Base-by-base conservation (phyloP, 2,113 vertebrate genomes). In the Eptatretus burgeri region DNA sequence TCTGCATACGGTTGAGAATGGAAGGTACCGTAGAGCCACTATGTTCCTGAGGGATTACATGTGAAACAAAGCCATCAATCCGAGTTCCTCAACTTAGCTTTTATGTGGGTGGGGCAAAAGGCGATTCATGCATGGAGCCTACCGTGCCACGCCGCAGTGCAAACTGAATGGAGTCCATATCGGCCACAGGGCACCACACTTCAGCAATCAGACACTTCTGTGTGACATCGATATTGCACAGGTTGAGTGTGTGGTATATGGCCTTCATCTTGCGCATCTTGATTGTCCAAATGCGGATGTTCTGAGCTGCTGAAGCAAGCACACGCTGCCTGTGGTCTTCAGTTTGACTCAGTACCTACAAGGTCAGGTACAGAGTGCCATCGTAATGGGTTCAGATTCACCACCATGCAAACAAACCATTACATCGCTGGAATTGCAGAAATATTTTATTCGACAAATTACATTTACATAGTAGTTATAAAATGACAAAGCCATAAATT, bases 211-310 rank as follows among this genome's bases (percentile, higher is more conserved):
- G 76, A 73, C 91, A 98, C 73, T 98, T 96, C 78, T 98, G 91
- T 0, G 91, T 98, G 69, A 98, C 89, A 0, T 98, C 91, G 1
- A 98, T 96, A 71, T 98, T 98, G 75, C 91, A 98, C 64, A 94
- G 80, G 71, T 96, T 98, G 65, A 98, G 78, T 14, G 89, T 98
- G 67, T 98, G 91, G 77, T 96, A 98, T 73, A 98, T 85, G 12
- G 91, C 89, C 77, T 98, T 98, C 91, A 98, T 98, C 77, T 98
- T 98, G 66, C 88, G 71, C 62, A 98, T 89, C 64, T 95, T 98
- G 74, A 98, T 93, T 75, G 94, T 87, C 91, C 91, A 98, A n/a
- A 94, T 86, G 0, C 91, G 75, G 64, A 91, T 75, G 1, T 79
- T 88, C 72, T 98, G 94, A 41, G 91, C 84, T 1, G 91, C 87